phyloP scores from a whole-genome alignment of 2,888 invertebrate species.

The Margaritifera margaritifera region DNA sequence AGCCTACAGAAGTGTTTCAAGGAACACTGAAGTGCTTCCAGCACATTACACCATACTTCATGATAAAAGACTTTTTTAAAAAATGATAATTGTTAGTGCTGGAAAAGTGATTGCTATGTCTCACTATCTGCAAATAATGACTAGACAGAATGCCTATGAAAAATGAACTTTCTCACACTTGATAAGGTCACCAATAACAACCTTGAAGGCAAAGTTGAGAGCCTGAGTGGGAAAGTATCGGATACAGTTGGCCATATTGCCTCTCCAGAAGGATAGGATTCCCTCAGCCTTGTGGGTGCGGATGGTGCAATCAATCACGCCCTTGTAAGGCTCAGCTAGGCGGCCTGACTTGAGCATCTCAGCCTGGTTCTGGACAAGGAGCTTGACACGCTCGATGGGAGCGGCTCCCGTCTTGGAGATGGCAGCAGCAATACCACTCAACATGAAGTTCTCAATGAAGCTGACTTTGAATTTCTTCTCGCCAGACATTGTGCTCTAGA shows the following conservation, averaged over 20 bases:
- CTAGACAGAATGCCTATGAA: too few species aligned
- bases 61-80: too few species aligned
- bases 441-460: constrained; percentile 70
- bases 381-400: constrained; percentile 73
- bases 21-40: too few species aligned
- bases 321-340: constrained; percentile 89
- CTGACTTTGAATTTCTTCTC: constrained; percentile 45
- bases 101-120: too few species aligned
- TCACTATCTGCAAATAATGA: too few species aligned
- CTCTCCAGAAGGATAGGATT: constrained; percentile 86
- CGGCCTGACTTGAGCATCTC: constrained; percentile 72
- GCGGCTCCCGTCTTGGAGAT: constrained; percentile 73
- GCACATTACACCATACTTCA: too few species aligned
- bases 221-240: constrained; percentile 76
- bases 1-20: too few species aligned
- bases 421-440: constrained; percentile 71
- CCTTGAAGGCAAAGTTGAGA: constrained; percentile 74
- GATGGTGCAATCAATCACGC: constrained; percentile 75
- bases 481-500: constrained; percentile 21
- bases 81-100: too few species aligned
- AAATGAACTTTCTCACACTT: too few species aligned
- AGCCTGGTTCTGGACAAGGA: constrained; percentile 72
- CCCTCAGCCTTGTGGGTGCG: constrained; percentile 69
- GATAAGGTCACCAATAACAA: too few species aligned
- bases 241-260: constrained; percentile 94